These are phyloP conservation scores for Hirtodrosophila histrioides DNA, from an alignment of 2,888 invertebrate genomes.

Conservation along the genomic window DNA sequence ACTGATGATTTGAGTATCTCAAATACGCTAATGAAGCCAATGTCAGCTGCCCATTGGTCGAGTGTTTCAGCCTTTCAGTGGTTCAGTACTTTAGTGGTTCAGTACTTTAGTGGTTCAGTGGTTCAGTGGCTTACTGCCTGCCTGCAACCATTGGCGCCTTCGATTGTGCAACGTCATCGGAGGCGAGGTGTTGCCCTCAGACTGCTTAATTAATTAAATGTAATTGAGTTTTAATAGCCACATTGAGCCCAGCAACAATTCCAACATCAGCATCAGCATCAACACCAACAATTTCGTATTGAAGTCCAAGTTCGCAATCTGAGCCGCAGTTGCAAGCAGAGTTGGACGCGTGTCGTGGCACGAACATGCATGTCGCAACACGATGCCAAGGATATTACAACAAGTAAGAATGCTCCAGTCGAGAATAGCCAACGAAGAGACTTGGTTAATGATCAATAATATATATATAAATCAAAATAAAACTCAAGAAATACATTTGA, in stretches of 20 bases:
- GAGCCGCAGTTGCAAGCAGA: not conserved
- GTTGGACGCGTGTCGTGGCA: too few species aligned
- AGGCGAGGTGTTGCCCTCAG: slow-evolving; percentile 30
- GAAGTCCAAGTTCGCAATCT: slow-evolving; percentile 11
- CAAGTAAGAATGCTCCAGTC: too few species aligned
- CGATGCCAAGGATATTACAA: too few species aligned
- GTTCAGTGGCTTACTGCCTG: not conserved
- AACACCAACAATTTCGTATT: slow-evolving; percentile 2
- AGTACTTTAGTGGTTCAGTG: not conserved
- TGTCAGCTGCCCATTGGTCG: slow-evolving; percentile 41
- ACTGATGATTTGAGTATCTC: slow-evolving; percentile 55
- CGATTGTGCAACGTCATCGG: slow-evolving; percentile 66
- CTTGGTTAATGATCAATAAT: too few species aligned
- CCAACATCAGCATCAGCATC: not conserved
- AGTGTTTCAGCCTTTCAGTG: not conserved
- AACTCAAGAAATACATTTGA: too few species aligned
- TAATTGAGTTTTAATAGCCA: slow-evolving; percentile 78
- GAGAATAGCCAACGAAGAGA: too few species aligned
- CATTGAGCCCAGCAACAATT: slow-evolving; percentile 11
- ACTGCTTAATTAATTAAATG: slow-evolving; percentile 74
- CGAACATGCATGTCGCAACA: too few species aligned
- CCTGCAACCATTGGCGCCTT: slow-evolving; percentile 38
- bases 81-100: slow-evolving; percentile 10
- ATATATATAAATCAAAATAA: too few species aligned
- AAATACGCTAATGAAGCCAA: slow-evolving; percentile 70